Base-by-base conservation (phyloP, 2,888 invertebrate genomes). In the Dendrolimus houi region DNA sequence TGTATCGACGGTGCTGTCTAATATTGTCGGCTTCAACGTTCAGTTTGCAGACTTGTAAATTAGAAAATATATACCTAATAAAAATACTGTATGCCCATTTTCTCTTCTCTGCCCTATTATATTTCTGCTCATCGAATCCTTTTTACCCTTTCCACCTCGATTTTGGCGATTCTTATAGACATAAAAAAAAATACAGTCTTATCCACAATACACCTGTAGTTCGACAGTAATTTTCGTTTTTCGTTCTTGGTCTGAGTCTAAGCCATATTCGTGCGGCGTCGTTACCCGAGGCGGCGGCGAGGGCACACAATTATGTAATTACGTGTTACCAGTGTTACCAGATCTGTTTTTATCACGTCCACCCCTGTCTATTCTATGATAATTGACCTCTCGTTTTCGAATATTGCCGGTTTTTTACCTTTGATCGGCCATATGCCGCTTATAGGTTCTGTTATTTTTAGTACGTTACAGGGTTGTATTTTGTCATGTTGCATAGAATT, bases 331-430 rank as follows among this genome's bases (percentile, higher is more conserved):
- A 87, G 88, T 88, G 89, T 89, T 88, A 89, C 86, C 74, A 87
- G 86, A 90, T 90, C 81, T 89, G 90, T 89, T 90, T 89, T 90
- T 90, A 90, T 87, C 90, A 88, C 88, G 87, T 90, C 87, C 84
- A 88, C 88, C 89, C 88, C 85, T 86, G 87, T 89, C 89, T 89
- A 89, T 87, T 74, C 76, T 73, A 79, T 77, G 79, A 85, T 89
- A 88, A 89, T 89, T 85, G 85, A 85, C 72, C 83, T 83, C 85
- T 87, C 84, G 85, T 87, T 87, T 85, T 81, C 81, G 73, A 76
- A 47, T 47, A 47, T 47, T 47, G 47, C 47, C 47, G 12, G 47
- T 47, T 47, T 47, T 47, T 47, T 47, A 47, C 9, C 47, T 47
- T 47, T 47, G 47, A 47, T 12, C 47, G 47, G 3, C 47, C 47